A percentile compares a stretch with the other conserved stretches of the same genome.
These are phyloP conservation scores for Gadus macrocephalus DNA, from an alignment of 2,113 vertebrate genomes.

Conservation along the genomic window DNA sequence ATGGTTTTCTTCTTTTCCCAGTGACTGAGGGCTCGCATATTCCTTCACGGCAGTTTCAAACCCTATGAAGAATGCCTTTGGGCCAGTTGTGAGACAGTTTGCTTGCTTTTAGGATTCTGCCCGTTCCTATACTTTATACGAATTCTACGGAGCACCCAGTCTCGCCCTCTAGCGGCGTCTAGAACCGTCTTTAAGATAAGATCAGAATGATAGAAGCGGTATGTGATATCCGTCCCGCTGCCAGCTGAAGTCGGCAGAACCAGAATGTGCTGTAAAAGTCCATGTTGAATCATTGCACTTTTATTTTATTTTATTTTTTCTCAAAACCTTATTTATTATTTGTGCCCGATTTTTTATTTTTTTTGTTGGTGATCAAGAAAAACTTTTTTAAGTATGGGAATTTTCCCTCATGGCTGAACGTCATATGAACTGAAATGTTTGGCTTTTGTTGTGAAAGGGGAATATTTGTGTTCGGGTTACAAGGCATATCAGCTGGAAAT, in stretches of 20 bases:
- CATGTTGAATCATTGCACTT: conserved; percentile 49
- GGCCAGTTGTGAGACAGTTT: conserved; percentile 4
- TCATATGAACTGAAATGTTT: too few species aligned
- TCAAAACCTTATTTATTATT: conserved; percentile 56
- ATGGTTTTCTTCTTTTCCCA: too few species aligned
- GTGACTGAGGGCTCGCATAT: too few species aligned
- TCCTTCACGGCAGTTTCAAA: conserved; percentile 3
- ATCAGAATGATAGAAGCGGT: neutral
- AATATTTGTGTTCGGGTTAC: too few species aligned
- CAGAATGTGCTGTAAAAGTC: conserved; percentile 5
- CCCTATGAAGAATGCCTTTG: neutral
- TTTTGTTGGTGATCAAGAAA: too few species aligned
- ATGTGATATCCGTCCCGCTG: neutral
- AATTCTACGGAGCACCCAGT: too few species aligned
- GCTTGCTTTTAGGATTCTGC: conserved; percentile 19
- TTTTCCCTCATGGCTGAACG: too few species aligned
- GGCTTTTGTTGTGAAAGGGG: too few species aligned
- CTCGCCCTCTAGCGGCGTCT: neutral
- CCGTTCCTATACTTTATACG: conserved; percentile 1
- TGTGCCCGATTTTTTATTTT: conserved; percentile 27
- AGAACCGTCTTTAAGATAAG: neutral
- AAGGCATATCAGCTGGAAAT: too few species aligned
- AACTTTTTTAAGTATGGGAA: too few species aligned
- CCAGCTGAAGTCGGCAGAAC: neutral
- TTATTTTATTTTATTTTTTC: conserved; percentile 41